Base-by-base conservation (phyloP, 2,888 invertebrate species). In the Ectemnius cavifrons region DNA sequence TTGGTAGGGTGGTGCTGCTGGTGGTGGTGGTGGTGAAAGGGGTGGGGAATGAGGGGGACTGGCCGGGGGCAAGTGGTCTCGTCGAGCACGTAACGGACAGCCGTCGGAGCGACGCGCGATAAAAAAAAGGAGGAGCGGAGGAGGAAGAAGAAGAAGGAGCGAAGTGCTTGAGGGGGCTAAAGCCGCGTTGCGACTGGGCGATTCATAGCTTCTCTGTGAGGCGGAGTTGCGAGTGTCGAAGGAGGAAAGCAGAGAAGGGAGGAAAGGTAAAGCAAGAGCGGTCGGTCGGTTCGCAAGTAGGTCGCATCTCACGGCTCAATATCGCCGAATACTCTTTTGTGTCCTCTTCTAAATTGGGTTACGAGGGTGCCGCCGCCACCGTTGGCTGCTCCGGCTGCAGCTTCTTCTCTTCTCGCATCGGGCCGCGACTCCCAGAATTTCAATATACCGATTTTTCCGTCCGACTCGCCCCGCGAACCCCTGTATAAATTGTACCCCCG, bases 271-370 rank as follows among this genome's bases (percentile, higher is more conserved):
- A 73, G 74, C 52, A 68, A 66, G 71, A 75, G 65, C 64, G 76
- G 73, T 69, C 77, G 79, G 79, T 74, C 80, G 73, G 76, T 77
- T 85, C 73, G 79, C 82, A 89, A 88, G 85, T 89, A 88, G 89
- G 89, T 89, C 89, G 88, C 86, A 85, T 85, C 85, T 81, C 84
- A 82, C 84, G 81, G 88, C 87, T 89, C 89, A 83, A 89, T 89
- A 89, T 89, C 87, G 84, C 85, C 88, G 85, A 88, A 89, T 86
- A 88, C 85, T 85, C 88, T 85, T 86, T 87, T 84, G 82, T 87
- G 79, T 82, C 79, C 84, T 80, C 79, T 79, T 83, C 78, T 78
- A 88, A 89, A 89, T 89, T 87, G 86, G 88, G 87, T 89, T 89
- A 87, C 85, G 85, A 79, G 82, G 82, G 75, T 79, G 75, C 77